These are phyloP conservation scores for Brienomyrus longianalis DNA, from an alignment of 2,113 vertebrate genomes.

Conservation along the genomic window DNA sequence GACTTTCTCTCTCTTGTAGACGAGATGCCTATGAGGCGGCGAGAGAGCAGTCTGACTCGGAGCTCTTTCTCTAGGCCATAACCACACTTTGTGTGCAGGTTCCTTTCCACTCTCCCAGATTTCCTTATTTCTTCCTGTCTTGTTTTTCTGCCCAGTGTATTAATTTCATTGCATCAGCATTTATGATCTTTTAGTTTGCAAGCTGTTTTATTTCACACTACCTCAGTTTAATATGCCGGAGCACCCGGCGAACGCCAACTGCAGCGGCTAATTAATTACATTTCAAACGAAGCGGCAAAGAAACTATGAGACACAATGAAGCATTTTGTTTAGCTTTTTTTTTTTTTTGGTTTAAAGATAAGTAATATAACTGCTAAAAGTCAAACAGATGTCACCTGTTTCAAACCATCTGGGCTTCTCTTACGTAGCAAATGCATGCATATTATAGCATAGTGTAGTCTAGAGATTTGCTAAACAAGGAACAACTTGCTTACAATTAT, in stretches of 20 bases:
- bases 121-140: background rate
- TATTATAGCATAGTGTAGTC: background rate
- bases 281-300: background rate
- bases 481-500: background rate
- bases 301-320: background rate
- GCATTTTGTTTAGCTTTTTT: background rate
- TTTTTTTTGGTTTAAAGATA: background rate
- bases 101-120: background rate
- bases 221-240: background rate
- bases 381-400: slow-evolving; percentile 1
- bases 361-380: background rate
- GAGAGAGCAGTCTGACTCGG: background rate
- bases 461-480: background rate
- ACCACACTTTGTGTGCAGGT: background rate
- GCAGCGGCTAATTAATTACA: background rate
- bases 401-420: background rate
- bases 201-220: background rate
- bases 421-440: background rate
- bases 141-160: background rate
- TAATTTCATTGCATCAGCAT: background rate
- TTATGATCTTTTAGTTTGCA: background rate
- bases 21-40: background rate
- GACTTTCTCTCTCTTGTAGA: background rate
- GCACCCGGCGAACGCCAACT: background rate
- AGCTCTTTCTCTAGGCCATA: background rate